Evolutionary conservation across 2,113 vertebrate species (phyloP), one percentile per base, ranked within the genome.

Genomic region (Oriolus oriolus): DNA sequence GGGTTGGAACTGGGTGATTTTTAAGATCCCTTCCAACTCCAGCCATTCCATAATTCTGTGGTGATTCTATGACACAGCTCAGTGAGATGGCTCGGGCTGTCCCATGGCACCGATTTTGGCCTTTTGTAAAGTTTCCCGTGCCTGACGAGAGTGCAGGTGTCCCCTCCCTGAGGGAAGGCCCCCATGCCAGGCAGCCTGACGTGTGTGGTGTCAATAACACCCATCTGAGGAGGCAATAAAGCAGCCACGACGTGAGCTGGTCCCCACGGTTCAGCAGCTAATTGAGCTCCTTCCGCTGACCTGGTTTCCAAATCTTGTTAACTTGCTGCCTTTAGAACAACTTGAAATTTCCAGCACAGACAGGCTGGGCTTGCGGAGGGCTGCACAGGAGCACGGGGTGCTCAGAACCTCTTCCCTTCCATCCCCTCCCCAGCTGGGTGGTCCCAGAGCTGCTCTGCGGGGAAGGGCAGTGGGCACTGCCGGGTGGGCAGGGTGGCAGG

Each of bases 251-350:
- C 16, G 15, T 22, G 90, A 96, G 86, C 88, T 86, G 92, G n/a
- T 96, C 95, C 95, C 90, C 83, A 89, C 0, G 71, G 94, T 94
- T 93, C 95, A 95, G 75, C 3, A 7, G 94, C 92, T 92, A 70
- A 95, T 95, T 70, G 95, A 96, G 76, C 96, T 95, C 11, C 95
- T 97, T 95, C 94, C 6, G 1, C 73, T 97, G 96, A 95, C 96
- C 96, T 97, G 95, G 83, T 97, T 97, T 95, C 94, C 92, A 90
- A 93, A 95, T 90, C 94, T 95, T 74, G 82, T 90, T 93, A 70
- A 95, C 93, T 95, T 93, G 50, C 95, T 89, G 93, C 86, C 68
- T 93, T 95, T 50, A 56, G 79, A 95, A 74, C 76, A 78, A 95
- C 68, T 96, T 63, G 88, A 66, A 84, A 89, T 95, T 80, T 75